A percentile compares a stretch with the other conserved stretches of the same genome.
These are phyloP conservation scores for Scylla paramamosain DNA, from an alignment of 1,140 invertebrate species.

Conservation along the genomic window DNA sequence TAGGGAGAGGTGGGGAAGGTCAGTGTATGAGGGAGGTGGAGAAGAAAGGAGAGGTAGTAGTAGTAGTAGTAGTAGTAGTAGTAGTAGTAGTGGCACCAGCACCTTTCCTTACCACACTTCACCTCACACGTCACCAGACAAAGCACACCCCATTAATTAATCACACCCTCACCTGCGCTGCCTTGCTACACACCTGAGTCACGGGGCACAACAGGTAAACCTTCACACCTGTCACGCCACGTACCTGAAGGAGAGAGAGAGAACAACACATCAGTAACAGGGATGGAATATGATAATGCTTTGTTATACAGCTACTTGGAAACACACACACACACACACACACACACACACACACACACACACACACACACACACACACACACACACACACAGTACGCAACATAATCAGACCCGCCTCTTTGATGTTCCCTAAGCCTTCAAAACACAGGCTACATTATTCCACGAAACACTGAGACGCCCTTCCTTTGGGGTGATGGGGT, in stretches of 20 bases:
- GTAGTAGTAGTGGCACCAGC: background rate
- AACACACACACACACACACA: background rate
- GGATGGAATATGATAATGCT: no score
- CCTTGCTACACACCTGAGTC: background rate
- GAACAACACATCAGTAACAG: no score
- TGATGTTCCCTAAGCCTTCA: background rate
- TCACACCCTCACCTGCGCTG: no score
- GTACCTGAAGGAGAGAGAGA: no score
- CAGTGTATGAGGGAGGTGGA: background rate
- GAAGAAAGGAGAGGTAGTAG: background rate
- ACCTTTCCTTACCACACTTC: no score
- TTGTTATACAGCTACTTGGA: background rate
- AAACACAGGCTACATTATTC: background rate
- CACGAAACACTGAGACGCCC: background rate
- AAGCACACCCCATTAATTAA: no score
- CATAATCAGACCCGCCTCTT: background rate
- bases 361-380: conserved; percentile 38
- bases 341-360: conserved; percentile 38
- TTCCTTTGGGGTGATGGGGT: background rate
- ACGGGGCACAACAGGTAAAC: background rate
- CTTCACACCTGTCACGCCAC: background rate
- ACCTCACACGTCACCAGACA: no score
- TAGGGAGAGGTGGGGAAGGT: background rate
- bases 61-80: background rate
- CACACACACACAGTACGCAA: background rate